Conservation (phyloP, 2,888 invertebrate genomes). For the Melanargia galathea region DNA sequence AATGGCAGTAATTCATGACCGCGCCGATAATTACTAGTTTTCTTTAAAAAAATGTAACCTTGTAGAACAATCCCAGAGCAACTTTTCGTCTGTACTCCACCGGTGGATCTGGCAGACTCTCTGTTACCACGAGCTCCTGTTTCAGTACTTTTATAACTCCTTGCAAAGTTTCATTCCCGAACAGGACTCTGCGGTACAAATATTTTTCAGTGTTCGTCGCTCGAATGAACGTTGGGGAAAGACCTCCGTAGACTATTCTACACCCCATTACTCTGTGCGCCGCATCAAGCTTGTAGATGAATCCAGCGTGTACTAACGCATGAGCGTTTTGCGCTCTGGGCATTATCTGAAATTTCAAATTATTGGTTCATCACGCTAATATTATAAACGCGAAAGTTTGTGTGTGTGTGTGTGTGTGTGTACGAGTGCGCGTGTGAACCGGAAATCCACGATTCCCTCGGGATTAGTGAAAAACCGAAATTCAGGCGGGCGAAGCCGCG, state of each 20-base stretch:
- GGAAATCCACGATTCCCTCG: no score
- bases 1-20: no score
- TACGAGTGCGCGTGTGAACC: no score
- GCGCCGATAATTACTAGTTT: no score
- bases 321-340: constrained; percentile 87
- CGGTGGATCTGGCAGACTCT: constrained; percentile 80
- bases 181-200: constrained; percentile 64
- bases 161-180: constrained; percentile 67
- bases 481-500: no score
- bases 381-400: not conserved
- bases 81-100: constrained; percentile 82
- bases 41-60: constrained; percentile 63
- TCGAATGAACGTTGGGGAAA: constrained; percentile 66
- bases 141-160: constrained; percentile 52
- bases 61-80: constrained; percentile 85
- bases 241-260: constrained; percentile 81
- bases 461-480: no score
- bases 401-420: not conserved
- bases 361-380: not conserved
- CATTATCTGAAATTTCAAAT: constrained; percentile 80
- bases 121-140: constrained; percentile 56
- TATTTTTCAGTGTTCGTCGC: constrained; percentile 79
- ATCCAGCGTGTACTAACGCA: constrained; percentile 88
- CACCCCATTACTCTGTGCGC: constrained; percentile 50
- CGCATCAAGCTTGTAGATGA: constrained; percentile 79